A percentile compares a stretch with the other conserved stretches of the same genome.
Evolutionary conservation across 2,797 vertebrate genomes (phyloP).

Genomic region (Buceros bicornis): DNA sequence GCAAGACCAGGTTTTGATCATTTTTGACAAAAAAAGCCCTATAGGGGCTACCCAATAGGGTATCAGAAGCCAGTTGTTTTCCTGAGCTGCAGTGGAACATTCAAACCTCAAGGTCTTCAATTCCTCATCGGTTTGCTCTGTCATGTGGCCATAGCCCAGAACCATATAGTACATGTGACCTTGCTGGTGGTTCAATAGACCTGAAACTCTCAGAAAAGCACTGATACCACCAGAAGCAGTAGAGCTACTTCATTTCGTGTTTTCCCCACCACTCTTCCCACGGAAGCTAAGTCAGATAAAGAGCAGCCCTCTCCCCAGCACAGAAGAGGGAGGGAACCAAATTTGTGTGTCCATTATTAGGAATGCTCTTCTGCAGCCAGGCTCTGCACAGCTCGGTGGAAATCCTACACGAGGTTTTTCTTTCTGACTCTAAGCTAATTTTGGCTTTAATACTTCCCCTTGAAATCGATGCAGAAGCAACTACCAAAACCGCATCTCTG

Average conservation of each 20-base stretch:
- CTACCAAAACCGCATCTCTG: neutral
- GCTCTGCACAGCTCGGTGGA: neutral
- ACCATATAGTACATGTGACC: neutral
- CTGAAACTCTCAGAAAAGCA: neutral
- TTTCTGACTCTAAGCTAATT: neutral
- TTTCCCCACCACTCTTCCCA: neutral
- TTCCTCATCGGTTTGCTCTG: neutral
- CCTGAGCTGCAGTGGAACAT: neutral
- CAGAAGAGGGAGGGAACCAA: neutral
- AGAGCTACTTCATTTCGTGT: neutral
- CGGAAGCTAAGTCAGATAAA: neutral
- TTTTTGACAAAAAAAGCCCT: neutral
- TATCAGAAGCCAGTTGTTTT: neutral
- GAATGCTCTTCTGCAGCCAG: neutral
- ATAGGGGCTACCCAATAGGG: neutral
- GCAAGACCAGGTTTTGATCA: neutral
- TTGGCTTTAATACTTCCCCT: neutral
- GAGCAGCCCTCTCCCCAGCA: neutral
- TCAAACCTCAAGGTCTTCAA: neutral
- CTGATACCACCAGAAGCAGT: neutral
- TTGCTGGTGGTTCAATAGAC: neutral
- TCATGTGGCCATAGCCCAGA: neutral
- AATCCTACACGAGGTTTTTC: neutral
- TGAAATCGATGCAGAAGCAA: neutral
- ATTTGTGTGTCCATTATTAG: neutral